Conservation (phyloP, 2,888 invertebrate species). For the Andrena marginata region DNA sequence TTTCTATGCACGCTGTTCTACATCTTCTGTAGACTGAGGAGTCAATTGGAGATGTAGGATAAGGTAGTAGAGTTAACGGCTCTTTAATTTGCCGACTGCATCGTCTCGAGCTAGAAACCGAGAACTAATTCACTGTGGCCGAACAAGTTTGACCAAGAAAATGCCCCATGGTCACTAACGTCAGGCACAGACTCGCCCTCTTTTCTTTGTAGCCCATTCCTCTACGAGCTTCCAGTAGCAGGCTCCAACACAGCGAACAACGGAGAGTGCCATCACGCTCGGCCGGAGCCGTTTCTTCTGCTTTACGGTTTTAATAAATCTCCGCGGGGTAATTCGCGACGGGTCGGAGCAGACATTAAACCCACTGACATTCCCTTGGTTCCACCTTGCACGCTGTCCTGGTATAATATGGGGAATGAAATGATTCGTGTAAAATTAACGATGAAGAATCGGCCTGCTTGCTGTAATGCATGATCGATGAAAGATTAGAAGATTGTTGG, state of each 20-base stretch:
- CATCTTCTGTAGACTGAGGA: slow-evolving; percentile 68
- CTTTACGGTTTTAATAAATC: slow-evolving; percentile 85
- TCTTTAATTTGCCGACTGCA: slow-evolving; percentile 72
- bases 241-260: slow-evolving; percentile 48
- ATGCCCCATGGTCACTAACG: slow-evolving; percentile 81
- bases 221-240: slow-evolving; percentile 54
- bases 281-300: slow-evolving; percentile 81
- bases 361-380: slow-evolving; percentile 46
- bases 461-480: background rate
- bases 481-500: background rate
- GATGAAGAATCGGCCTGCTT: slow-evolving; percentile 21
- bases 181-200: slow-evolving; percentile 74
- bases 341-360: slow-evolving; percentile 80
- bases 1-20: slow-evolving; percentile 56
- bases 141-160: slow-evolving; percentile 78
- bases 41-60: slow-evolving; percentile 59
- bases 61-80: slow-evolving; percentile 66
- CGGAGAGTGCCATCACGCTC: slow-evolving; percentile 56
- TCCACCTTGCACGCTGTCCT: slow-evolving; percentile 15
- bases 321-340: slow-evolving; percentile 83
- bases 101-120: slow-evolving; percentile 71
- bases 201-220: slow-evolving; percentile 65
- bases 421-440: slow-evolving; percentile 41
- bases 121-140: slow-evolving; percentile 74
- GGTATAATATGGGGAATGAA: slow-evolving; percentile 31